Evolutionary conservation across 1,140 invertebrate genomes (phyloP).

Genomic region (Mylabris phalerata): DNA sequence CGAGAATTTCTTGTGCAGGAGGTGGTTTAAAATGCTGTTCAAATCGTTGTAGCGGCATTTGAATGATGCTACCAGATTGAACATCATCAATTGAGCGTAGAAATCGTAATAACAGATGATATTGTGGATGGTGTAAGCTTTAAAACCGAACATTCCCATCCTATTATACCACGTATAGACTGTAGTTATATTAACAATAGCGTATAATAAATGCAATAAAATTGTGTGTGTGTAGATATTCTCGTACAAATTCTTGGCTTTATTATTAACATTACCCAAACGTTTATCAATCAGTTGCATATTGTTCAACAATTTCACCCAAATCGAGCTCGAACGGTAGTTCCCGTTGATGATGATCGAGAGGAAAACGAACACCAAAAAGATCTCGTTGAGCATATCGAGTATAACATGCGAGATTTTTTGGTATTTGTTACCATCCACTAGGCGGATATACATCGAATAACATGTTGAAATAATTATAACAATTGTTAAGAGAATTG

Average conservation of each 20-base stretch:
- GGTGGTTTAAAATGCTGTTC: not conserved
- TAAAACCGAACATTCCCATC: not conserved
- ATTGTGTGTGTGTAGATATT: conserved; percentile 1
- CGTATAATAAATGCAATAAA: not conserved
- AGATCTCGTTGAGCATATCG: not conserved
- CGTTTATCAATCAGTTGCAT: conserved; percentile 5
- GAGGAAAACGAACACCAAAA: not conserved
- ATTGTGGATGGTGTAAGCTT: not conserved
- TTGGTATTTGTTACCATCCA: not conserved
- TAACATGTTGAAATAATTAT: not conserved
- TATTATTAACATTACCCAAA: not conserved
- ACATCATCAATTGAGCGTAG: not conserved
- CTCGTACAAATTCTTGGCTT: not conserved
- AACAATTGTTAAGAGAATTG: not conserved
- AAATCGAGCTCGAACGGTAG: not conserved
- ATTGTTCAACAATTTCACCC: conserved; percentile 6
- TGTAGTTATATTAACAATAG: not conserved
- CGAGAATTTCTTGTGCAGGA: not conserved
- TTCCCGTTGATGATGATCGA: not conserved
- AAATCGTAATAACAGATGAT: conserved; percentile 3
- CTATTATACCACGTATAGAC: not conserved
- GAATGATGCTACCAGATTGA: conserved; percentile 1
- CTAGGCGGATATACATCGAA: not conserved
- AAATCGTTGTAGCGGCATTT: not conserved
- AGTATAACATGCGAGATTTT: not conserved